Evolutionary conservation across 2,888 invertebrate species (phyloP), one percentile per base, ranked within the genome.

Genomic region (Scelioninae gen. 2): DNA sequence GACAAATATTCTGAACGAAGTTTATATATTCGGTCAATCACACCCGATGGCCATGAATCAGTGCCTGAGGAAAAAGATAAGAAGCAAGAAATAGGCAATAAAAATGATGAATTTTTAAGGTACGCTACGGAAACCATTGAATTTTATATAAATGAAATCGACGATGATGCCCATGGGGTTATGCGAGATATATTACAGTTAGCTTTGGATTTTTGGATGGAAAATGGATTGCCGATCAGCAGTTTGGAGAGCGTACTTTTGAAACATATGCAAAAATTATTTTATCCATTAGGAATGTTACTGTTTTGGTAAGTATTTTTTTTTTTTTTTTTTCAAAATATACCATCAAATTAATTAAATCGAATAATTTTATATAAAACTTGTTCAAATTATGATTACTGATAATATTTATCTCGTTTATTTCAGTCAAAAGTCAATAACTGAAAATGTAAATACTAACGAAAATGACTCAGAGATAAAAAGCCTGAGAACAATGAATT

Each of bases 191-290:
- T 86, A 58, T 67, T 86, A 1, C 81, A 82, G 45, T 81, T 81
- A 22, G 82, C 84, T 22, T 79, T 87, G 16, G 83, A 84, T 63
- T 88, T 88, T 76, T 88, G 88, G 88, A 78, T 86, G 22, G 84
- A 86, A 18, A 85, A 87, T 68, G 80, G 84, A 55, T 80, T 88
- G 16, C 85, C 87, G 1, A 86, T 90, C 67, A 83, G 86, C 7
- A 88, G 87, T 57, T 83, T 91, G 71, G 91, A 91, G 81, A 84
- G 83, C 2, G 87, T 91, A 2, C 85, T 91, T 58, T 82, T 88
- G 11, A 89, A 90, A 71, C 89, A 89, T 63, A 88, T 90, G 87
- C 87, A 88, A 69, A 86, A 87, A 31, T 77, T 85, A 28, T 86
- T 81, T 77, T 86, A 86, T 73, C 82, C 86, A 0, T 78, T 86